These are phyloP conservation scores for Diabrotica balteata DNA, from an alignment of 2,888 invertebrate genomes.

Conservation along the genomic window DNA sequence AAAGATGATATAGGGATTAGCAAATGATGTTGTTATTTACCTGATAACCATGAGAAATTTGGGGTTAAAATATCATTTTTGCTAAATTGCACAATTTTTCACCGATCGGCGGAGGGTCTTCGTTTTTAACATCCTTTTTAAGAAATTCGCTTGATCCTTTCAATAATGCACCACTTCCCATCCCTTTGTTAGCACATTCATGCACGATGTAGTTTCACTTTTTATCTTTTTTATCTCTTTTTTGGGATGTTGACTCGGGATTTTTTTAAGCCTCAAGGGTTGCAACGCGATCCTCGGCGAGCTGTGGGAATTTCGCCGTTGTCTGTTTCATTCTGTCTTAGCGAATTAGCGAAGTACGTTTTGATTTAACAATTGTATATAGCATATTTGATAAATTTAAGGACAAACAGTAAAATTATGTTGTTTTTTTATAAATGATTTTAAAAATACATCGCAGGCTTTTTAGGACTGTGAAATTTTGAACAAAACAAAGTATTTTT, in stretches of 20 bases:
- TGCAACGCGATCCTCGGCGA: constrained; percentile 31
- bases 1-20: constrained; percentile 59
- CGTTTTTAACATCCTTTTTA: constrained; percentile 23
- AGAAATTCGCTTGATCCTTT: constrained; percentile 33
- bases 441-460: too few relatives aligned
- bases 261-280: constrained; percentile 39
- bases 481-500: too few relatives aligned
- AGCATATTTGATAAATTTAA: too few relatives aligned
- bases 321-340: too few relatives aligned
- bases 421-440: too few relatives aligned
- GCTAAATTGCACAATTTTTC: constrained; percentile 51
- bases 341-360: too few relatives aligned
- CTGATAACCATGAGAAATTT: constrained; percentile 51
- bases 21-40: constrained; percentile 52
- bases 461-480: too few relatives aligned
- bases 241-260: constrained; percentile 33
- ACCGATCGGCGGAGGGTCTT: constrained; percentile 19
- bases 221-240: constrained; percentile 33
- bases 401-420: too few relatives aligned
- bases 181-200: constrained; percentile 36
- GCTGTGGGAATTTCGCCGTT: constrained; percentile 30
- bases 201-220: constrained; percentile 38
- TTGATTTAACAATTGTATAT: too few relatives aligned
- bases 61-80: constrained; percentile 47
- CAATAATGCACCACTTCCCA: constrained; percentile 37